Conservation (phyloP, 2,797 vertebrate genomes). For the Lophius americanus region DNA sequence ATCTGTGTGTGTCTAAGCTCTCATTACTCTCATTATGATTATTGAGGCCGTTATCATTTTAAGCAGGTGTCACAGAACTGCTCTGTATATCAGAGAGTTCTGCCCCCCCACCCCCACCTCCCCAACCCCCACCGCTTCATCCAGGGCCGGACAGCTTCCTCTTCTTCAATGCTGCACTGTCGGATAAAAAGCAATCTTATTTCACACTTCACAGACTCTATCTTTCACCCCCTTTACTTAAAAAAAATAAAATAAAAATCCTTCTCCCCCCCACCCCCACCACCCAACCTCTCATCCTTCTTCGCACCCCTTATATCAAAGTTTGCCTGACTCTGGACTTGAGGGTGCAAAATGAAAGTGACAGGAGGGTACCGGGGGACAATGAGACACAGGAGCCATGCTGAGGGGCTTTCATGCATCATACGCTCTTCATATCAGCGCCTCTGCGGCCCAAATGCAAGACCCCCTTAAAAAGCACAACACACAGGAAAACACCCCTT, state of each 20-base stretch:
- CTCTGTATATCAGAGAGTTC: constrained; percentile 69
- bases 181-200: constrained; percentile 87
- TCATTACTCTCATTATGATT: constrained; percentile 83
- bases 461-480: constrained; percentile 52
- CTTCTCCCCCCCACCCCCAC: constrained; percentile 59
- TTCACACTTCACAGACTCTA: constrained; percentile 85
- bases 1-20: constrained; percentile 61
- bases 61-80: constrained; percentile 77
- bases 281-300: constrained; percentile 73
- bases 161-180: constrained; percentile 79
- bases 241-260: constrained; percentile 59
- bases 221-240: constrained; percentile 77
- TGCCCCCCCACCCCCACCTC: no score
- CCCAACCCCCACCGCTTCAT: constrained; percentile 62
- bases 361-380: constrained; percentile 85
- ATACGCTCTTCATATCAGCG: constrained; percentile 84
- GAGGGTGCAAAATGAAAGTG: constrained; percentile 86
- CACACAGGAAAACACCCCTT: constrained; percentile 67
- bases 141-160: constrained; percentile 79
- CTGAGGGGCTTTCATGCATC: constrained; percentile 86
- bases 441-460: constrained; percentile 73
- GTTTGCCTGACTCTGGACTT: constrained; percentile 83
- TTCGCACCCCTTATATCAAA: constrained; percentile 78
- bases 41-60: constrained; percentile 79
- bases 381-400: constrained; percentile 84